Evolutionary conservation across 2,113 vertebrate species (phyloP).

Genomic region (Butastur rufipennis): DNA sequence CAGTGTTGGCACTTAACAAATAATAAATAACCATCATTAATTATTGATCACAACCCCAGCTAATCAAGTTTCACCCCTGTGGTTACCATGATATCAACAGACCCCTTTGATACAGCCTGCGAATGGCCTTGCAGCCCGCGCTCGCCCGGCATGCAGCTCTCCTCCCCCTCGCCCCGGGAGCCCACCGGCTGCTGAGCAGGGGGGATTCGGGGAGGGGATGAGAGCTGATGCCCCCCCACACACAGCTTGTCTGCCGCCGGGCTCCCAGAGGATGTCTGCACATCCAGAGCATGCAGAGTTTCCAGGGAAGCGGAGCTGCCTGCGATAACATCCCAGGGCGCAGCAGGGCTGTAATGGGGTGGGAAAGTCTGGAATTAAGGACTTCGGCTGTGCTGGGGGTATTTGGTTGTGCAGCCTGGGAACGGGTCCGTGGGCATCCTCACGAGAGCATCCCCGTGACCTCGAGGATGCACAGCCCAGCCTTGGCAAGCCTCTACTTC

Average conservation of each 20-base stretch:
- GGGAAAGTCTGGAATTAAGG: rapidly evolving
- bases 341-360: rapidly evolving
- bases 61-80: conserved; percentile 21
- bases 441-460: rapidly evolving
- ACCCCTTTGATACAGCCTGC: neutral
- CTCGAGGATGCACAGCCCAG: neutral
- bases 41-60: conserved; percentile 58
- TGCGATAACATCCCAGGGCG: rapidly evolving
- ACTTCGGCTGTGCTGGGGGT: rapidly evolving
- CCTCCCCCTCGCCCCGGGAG: neutral
- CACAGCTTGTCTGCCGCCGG: rapidly evolving
- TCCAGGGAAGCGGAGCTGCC: neutral
- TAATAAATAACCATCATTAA: conserved; percentile 61
- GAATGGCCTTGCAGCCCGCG: rapidly evolving
- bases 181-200: rapidly evolving
- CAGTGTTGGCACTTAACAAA: conserved; percentile 11
- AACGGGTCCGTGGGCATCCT: rapidly evolving
- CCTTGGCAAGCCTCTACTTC: neutral
- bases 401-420: neutral
- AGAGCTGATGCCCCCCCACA: neutral
- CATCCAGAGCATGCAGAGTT: neutral
- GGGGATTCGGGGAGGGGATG: neutral
- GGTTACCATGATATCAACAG: neutral
- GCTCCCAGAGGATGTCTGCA: neutral
- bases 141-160: rapidly evolving